A percentile compares a stretch with the other conserved stretches of the same genome.
These are phyloP conservation scores for Apogon hyalosoma DNA, from an alignment of 2,797 vertebrate genomes.

Conservation along the genomic window DNA sequence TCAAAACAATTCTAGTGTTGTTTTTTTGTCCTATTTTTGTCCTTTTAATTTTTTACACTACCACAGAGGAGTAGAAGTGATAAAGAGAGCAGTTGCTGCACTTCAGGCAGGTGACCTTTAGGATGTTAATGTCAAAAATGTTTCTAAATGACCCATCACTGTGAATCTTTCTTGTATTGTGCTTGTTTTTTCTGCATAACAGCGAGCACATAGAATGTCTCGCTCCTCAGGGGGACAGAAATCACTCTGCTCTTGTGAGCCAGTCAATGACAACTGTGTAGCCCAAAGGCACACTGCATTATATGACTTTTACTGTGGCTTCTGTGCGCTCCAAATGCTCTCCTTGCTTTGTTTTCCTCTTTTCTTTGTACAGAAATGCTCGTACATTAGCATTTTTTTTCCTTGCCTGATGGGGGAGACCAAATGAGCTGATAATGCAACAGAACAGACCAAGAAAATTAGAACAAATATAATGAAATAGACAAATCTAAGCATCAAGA, in stretches of 20 bases:
- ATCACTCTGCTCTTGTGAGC: conserved; percentile 72
- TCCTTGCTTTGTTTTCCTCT: conserved; percentile 33
- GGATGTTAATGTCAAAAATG: conserved; percentile 51
- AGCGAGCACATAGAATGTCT: conserved; percentile 46
- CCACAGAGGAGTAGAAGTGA: conserved; percentile 14
- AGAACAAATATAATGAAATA: conserved; percentile 13
- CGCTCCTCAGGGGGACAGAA: conserved; percentile 65
- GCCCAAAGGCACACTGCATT: conserved; percentile 57
- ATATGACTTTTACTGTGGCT: conserved; percentile 65
- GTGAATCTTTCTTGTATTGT: conserved; percentile 40
- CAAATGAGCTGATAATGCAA: conserved; percentile 10
- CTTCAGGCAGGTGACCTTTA: conserved; percentile 28
- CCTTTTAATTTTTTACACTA: not conserved
- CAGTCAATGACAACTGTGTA: conserved; percentile 62
- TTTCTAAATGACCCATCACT: conserved; percentile 37
- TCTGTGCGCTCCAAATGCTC: conserved; percentile 48
- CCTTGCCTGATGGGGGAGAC: conserved; percentile 12
- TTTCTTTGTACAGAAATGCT: conserved; percentile 40
- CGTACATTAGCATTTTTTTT: conserved; percentile 27
- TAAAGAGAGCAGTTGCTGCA: conserved; percentile 29
- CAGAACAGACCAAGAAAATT: conserved; percentile 14
- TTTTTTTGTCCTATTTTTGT: conserved; percentile 1
- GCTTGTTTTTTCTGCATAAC: conserved; percentile 40
- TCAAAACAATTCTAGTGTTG: not conserved
- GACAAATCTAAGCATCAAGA: conserved; percentile 2